Conservation (phyloP, 2,113 vertebrate genomes). For the Tyrannus savana region DNA sequence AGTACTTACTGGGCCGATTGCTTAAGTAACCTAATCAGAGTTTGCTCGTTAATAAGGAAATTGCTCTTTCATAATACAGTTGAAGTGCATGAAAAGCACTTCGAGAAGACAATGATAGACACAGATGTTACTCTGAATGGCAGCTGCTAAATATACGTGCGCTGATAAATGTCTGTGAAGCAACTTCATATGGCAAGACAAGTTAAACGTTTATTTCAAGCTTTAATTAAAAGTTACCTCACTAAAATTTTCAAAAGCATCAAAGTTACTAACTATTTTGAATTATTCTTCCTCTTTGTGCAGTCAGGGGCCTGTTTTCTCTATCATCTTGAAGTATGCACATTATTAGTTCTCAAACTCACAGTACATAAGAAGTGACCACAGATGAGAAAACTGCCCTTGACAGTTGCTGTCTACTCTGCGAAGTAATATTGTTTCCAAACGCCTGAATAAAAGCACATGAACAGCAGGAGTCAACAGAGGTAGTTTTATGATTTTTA, state of each 20-base stretch:
- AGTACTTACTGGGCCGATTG: neutral
- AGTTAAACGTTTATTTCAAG: slow-evolving; percentile 30
- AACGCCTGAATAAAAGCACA: neutral
- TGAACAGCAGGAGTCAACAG: slow-evolving; percentile 43
- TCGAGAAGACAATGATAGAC: slow-evolving; percentile 26
- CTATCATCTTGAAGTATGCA: neutral
- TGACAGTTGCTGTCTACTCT: neutral
- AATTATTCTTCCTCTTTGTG: neutral
- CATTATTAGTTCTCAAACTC: neutral
- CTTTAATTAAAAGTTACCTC: slow-evolving; percentile 36
- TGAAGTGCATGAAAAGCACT: slow-evolving; percentile 3
- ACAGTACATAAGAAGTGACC: neutral
- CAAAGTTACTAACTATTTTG: neutral
- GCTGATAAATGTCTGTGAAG: slow-evolving; percentile 18
- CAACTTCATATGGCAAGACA: slow-evolving; percentile 11
- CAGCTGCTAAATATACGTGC: slow-evolving; percentile 50
- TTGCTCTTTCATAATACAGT: slow-evolving; percentile 15
- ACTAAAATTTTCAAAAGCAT: slow-evolving; percentile 16
- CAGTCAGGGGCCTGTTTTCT: neutral
- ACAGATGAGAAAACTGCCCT: slow-evolving; percentile 9
- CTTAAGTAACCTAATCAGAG: slow-evolving; percentile 9
- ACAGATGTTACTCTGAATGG: slow-evolving; percentile 23
- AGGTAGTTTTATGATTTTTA: slow-evolving; percentile 33
- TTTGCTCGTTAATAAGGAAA: neutral
- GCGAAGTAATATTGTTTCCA: slow-evolving; percentile 35